A percentile compares a stretch with the other conserved stretches of the same genome.
Evolutionary conservation across 1,140 invertebrate genomes (phyloP).

Genomic region (Cyphomyrmex costatus): DNA sequence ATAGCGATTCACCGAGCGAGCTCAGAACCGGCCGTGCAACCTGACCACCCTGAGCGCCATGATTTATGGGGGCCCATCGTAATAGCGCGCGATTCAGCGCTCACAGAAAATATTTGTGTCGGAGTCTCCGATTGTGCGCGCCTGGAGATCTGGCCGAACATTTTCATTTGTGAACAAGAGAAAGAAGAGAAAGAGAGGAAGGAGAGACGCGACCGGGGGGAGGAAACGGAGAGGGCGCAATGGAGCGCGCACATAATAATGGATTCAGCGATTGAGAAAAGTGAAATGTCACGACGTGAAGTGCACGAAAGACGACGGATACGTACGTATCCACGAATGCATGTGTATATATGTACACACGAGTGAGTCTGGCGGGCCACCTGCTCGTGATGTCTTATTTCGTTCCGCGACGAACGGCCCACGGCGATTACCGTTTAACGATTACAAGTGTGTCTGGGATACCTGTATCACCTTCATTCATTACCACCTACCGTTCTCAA

Average conservation of each 20-base stretch:
- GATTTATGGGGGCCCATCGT: slow-evolving; percentile 81
- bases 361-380: slow-evolving; percentile 68
- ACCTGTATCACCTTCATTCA: slow-evolving; percentile 77
- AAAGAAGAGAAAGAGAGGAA: slow-evolving; percentile 52
- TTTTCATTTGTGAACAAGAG: slow-evolving; percentile 78
- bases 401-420: slow-evolving; percentile 54
- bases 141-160: slow-evolving; percentile 77
- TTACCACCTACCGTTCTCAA: slow-evolving; percentile 72
- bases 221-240: slow-evolving; percentile 51
- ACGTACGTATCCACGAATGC: slow-evolving; percentile 12
- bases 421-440: slow-evolving; percentile 75
- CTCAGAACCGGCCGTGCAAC: slow-evolving; percentile 52
- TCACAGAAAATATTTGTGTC: slow-evolving; percentile 82
- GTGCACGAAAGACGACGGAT: slow-evolving; percentile 33
- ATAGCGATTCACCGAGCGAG: slow-evolving; percentile 46
- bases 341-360: background rate
- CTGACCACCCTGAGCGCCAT: slow-evolving; percentile 81
- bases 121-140: slow-evolving; percentile 70
- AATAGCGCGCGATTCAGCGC: slow-evolving; percentile 79
- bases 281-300: slow-evolving; percentile 77
- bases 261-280: slow-evolving; percentile 75
- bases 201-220: slow-evolving; percentile 19
- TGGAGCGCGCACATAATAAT: slow-evolving; percentile 69
- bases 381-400: slow-evolving; percentile 81
- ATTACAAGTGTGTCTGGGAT: slow-evolving; percentile 74